phyloP scores from a whole-genome alignment of 2,113 vertebrate genomes.

The Myocastor coypus region DNA sequence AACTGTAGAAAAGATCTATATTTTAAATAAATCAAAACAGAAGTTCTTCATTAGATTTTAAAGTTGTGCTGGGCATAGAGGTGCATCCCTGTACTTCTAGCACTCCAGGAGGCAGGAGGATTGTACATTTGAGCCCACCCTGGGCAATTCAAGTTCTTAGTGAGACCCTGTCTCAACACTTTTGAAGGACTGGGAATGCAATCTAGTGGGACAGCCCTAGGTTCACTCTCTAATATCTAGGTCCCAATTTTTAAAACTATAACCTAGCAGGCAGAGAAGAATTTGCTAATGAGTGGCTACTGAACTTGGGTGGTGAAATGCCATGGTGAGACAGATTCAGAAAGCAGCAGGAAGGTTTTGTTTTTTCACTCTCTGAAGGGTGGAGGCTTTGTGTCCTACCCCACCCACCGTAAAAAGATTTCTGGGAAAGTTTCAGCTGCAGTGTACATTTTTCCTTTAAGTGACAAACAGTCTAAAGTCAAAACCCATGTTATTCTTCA shows the following conservation, averaged over 20 bases:
- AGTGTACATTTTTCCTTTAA: neutral
- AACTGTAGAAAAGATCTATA: neutral
- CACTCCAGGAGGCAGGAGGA: neutral
- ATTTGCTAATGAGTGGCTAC: neutral
- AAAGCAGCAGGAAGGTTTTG: neutral
- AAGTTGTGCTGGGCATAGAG: neutral
- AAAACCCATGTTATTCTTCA: neutral
- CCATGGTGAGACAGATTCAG: fast-evolving
- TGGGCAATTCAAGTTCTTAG: neutral
- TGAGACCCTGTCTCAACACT: neutral
- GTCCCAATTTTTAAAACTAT: neutral
- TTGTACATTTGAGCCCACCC: neutral
- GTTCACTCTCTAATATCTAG: neutral
- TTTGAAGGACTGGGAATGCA: neutral
- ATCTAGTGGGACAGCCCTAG: neutral
- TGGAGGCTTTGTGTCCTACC: neutral
- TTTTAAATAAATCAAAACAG: neutral
- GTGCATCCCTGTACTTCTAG: neutral
- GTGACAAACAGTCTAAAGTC: neutral
- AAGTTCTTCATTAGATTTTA: constrained; percentile 19
- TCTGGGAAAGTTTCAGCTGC: neutral
- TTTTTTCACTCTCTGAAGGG: neutral
- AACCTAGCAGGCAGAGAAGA: neutral
- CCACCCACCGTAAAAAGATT: neutral
- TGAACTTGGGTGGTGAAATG: fast-evolving